Conservation (phyloP, 2,113 vertebrate species). For the Ardeotis arabs region DNA sequence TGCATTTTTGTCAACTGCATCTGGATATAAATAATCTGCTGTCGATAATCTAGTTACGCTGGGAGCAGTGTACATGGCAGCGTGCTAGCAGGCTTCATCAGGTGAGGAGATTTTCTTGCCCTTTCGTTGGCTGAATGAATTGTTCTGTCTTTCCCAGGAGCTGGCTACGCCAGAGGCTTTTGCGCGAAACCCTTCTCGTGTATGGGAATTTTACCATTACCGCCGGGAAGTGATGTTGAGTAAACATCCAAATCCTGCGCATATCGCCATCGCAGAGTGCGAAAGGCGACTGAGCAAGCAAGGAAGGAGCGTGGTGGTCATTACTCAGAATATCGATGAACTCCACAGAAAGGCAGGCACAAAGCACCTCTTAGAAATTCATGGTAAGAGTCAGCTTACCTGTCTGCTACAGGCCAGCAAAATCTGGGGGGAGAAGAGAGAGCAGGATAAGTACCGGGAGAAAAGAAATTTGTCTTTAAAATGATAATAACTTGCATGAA, state of each 20-base stretch:
- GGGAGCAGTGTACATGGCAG: neutral
- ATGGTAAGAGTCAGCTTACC: conserved; percentile 78
- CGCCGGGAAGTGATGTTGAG: conserved; percentile 84
- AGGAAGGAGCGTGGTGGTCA: conserved; percentile 86
- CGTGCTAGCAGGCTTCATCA: neutral
- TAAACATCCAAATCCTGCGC: conserved; percentile 85
- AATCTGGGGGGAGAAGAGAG: neutral
- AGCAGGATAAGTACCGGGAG: neutral
- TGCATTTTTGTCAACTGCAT: neutral
- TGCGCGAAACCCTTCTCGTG: conserved; percentile 86
- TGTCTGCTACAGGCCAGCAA: neutral
- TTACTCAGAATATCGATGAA: conserved; percentile 95
- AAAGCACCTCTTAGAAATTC: conserved; percentile 89
- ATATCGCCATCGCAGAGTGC: conserved; percentile 88
- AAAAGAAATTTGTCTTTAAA: neutral
- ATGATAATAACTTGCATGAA: neutral
- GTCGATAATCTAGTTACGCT: neutral
- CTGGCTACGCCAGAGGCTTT: conserved; percentile 92
- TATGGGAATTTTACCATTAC: conserved; percentile 99
- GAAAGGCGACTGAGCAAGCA: conserved; percentile 86
- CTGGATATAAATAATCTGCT: neutral
- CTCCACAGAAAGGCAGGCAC: conserved; percentile 92
- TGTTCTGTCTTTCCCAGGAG: conserved; percentile 71
- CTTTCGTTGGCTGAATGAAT: neutral
- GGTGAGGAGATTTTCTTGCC: neutral